These are phyloP conservation scores for Smittia sp. DNA, from an alignment of 2,888 invertebrate genomes.

Conservation along the genomic window DNA sequence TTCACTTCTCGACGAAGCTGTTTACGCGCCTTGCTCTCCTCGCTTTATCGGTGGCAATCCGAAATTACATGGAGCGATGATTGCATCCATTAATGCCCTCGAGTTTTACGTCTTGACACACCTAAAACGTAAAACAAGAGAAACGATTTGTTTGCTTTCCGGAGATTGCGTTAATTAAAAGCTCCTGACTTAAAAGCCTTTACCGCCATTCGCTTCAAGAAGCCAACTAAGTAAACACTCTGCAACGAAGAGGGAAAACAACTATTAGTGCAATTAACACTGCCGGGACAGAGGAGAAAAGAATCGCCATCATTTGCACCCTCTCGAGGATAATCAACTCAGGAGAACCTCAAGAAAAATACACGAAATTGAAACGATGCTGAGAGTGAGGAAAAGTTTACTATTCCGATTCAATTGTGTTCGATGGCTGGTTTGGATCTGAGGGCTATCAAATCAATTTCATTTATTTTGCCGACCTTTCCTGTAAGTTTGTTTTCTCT, in stretches of 20 bases:
- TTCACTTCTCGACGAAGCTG: conserved; percentile 16
- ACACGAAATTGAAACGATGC: neutral
- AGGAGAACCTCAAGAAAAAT: conserved; percentile 15
- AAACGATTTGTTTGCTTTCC: conserved; percentile 22
- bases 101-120: neutral
- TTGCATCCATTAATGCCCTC: conserved; percentile 33
- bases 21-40: conserved; percentile 12
- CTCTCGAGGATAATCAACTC: conserved; percentile 35
- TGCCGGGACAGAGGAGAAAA: neutral
- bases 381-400: neutral
- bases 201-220: conserved; percentile 11
- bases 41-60: conserved; percentile 3
- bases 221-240: conserved; percentile 26
- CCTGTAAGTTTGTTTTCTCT: neutral
- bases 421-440: neutral
- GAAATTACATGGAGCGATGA: neutral
- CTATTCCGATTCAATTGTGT: neutral
- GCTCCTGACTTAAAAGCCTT: conserved; percentile 20
- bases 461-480: conserved; percentile 32
- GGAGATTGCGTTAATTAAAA: conserved; percentile 22
- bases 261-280: conserved; percentile 36
- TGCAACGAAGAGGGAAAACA: neutral
- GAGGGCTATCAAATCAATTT: conserved; percentile 36
- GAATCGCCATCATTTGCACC: conserved; percentile 27
- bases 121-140: conserved; percentile 12